These are phyloP conservation scores for Brachionus asplanchnoidis DNA, from an alignment of 1,140 invertebrate genomes.

Conservation along the genomic window DNA sequence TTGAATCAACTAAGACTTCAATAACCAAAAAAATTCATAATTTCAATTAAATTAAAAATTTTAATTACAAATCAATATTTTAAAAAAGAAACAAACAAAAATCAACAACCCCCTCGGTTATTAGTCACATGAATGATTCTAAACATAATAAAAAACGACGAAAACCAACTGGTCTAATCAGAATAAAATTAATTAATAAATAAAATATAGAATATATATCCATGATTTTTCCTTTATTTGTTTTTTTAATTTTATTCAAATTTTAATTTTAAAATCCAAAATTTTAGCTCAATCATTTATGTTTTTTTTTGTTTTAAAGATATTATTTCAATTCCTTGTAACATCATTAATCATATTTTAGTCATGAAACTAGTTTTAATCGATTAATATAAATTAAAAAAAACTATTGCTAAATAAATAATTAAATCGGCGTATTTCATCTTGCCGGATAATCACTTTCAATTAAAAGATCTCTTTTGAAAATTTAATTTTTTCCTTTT, in stretches of 20 bases:
- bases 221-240: background rate
- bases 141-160: background rate
- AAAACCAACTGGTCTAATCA: background rate
- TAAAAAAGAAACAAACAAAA: background rate
- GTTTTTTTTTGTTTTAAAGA: background rate
- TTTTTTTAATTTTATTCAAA: background rate
- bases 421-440: background rate
- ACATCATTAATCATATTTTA: background rate
- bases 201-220: background rate
- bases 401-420: background rate
- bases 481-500: background rate
- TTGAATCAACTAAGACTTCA: background rate
- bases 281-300: background rate
- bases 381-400: background rate
- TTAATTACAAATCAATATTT: constrained; percentile 1
- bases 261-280: background rate
- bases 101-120: background rate
- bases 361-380: background rate
- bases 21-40: background rate
- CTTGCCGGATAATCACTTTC: background rate
- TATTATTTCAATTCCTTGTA: background rate
- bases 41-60: constrained; percentile 7
- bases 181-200: background rate
- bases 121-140: background rate
- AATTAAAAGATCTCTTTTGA: background rate